A percentile compares a stretch with the other conserved stretches of the same genome.
Evolutionary conservation across 2,888 invertebrate species (phyloP).

Genomic region (Steinernema carpocapsae): DNA sequence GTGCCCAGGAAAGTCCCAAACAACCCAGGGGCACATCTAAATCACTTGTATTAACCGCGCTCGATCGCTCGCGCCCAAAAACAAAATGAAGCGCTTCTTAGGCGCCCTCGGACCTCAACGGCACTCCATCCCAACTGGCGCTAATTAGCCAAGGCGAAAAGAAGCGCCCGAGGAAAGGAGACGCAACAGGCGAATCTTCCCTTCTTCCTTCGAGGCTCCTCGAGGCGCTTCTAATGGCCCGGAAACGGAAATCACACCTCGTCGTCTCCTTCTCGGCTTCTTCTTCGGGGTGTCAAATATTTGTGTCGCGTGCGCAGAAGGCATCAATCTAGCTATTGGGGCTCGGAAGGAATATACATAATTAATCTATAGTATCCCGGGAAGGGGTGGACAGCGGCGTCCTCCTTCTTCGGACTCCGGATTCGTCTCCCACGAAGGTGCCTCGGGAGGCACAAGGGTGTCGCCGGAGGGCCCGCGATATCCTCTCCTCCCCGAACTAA

Average conservation of each 20-base stretch:
- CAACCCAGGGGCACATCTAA: not conserved
- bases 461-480: not conserved
- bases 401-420: conserved; percentile 2
- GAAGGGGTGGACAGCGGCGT: not conserved
- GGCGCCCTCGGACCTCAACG: not conserved
- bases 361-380: conserved; percentile 29
- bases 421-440: conserved; percentile 21
- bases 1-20: no score
- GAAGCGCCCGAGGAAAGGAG: not conserved
- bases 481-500: not conserved
- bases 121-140: not conserved
- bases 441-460: not conserved
- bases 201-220: not conserved
- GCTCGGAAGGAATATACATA: conserved; percentile 14
- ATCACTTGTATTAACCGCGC: not conserved
- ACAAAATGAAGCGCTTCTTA: conserved; percentile 18
- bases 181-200: not conserved
- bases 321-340: conserved; percentile 6
- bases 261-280: conserved; percentile 22
- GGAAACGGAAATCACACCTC: conserved; percentile 35
- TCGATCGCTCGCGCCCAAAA: not conserved
- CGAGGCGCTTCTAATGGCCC: conserved; percentile 25
- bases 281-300: not conserved
- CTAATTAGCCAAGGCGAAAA: conserved; percentile 15
- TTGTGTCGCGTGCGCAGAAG: conserved; percentile 30